Percentiles rank a stretch among this genome's conserved stretches.
Conservation (phyloP, 2,797 vertebrate species). For the Lagorchestes hirsutus region DNA sequence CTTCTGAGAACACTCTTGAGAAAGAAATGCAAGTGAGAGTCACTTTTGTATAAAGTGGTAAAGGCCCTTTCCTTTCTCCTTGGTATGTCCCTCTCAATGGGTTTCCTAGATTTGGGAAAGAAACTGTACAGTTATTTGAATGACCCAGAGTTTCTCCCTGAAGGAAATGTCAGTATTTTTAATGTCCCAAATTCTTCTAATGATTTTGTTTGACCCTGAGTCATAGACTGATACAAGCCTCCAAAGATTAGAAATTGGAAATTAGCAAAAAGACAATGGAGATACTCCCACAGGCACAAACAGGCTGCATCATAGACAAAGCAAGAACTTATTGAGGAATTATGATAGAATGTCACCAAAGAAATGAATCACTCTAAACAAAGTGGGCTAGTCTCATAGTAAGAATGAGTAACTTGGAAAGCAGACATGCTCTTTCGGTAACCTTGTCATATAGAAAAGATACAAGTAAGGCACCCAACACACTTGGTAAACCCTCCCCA, state of each 20-base stretch:
- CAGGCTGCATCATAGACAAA: not conserved
- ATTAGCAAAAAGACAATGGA: not conserved
- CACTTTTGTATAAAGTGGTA: not conserved
- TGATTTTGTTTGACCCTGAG: not conserved
- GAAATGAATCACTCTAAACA: not conserved
- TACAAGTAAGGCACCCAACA: not conserved
- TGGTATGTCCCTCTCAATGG: not conserved
- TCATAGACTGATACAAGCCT: not conserved
- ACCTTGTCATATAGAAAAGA: not conserved
- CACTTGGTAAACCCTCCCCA: not conserved
- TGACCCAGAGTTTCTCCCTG: not conserved
- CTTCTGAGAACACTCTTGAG: conserved; percentile 52
- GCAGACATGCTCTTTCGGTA: not conserved
- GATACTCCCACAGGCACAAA: not conserved
- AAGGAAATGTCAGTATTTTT: not conserved
- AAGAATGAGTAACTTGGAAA: not conserved
- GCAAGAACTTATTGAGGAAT: not conserved
- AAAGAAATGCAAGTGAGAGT: not conserved
- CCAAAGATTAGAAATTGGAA: not conserved
- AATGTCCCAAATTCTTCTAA: not conserved
- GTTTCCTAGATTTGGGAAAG: not conserved
- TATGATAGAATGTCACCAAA: not conserved
- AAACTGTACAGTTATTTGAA: not conserved
- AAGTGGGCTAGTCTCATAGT: not conserved
- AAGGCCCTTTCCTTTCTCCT: conserved; percentile 28